Evolutionary conservation across 1,140 invertebrate genomes (phyloP).

Genomic region (Microplitis demolitor): DNA sequence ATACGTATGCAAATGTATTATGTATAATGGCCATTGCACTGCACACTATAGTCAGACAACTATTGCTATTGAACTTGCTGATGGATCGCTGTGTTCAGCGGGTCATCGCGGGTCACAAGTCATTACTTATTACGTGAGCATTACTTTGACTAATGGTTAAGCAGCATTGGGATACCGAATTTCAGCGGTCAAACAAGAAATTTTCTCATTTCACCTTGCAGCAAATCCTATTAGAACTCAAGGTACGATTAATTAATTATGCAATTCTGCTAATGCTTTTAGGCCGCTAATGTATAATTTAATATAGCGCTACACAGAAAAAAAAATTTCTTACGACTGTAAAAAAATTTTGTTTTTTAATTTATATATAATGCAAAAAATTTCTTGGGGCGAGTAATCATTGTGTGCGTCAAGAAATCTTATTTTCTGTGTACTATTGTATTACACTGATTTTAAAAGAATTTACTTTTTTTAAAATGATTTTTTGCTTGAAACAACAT

Average conservation of each 20-base stretch:
- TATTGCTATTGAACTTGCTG: constrained; percentile 5
- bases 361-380: too few species aligned
- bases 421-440: too few species aligned
- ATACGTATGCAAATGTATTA: constrained; percentile 14
- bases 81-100: not conserved
- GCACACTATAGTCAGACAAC: too few species aligned
- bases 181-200: not conserved
- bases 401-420: too few species aligned
- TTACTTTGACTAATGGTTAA: constrained; percentile 2
- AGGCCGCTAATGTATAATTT: not conserved
- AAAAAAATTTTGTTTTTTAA: too few species aligned
- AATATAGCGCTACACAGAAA: not conserved
- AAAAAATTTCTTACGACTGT: too few species aligned
- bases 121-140: constrained; percentile 17
- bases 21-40: too few species aligned
- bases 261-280: not conserved
- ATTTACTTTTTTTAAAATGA: too few species aligned
- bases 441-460: too few species aligned
- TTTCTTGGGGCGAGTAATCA: too few species aligned
- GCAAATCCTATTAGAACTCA: not conserved
- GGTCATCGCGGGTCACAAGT: constrained; percentile 9
- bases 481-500: too few species aligned
- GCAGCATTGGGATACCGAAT: not conserved
- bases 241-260: not conserved
- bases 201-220: not conserved